Percentiles rank a stretch among this genome's conserved stretches.
phyloP scores from a whole-genome alignment of 2,113 vertebrate species.

The Cephalopholis sonnerati region DNA sequence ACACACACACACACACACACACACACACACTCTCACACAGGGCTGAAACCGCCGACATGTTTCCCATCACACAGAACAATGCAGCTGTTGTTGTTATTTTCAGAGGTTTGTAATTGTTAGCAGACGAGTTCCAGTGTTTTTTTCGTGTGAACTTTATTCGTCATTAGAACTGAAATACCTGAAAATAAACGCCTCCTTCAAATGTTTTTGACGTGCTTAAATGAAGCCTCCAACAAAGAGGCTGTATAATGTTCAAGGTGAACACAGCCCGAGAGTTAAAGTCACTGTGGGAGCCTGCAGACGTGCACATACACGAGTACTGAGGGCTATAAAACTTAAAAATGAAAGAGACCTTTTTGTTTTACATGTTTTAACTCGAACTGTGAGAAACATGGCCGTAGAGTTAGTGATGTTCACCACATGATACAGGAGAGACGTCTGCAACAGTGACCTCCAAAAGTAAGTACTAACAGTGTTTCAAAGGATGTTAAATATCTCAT shows the following conservation, averaged over 20 bases:
- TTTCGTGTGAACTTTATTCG: constrained; percentile 13
- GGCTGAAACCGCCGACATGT: constrained; percentile 6
- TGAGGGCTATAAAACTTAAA: background rate
- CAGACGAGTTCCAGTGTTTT: constrained; percentile 15
- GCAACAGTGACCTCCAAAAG: background rate
- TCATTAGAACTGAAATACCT: constrained; percentile 9
- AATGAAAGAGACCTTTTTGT: background rate
- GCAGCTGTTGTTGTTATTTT: constrained; percentile 20
- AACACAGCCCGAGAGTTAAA: background rate
- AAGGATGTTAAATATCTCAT: too few relatives aligned
- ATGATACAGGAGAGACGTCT: background rate
- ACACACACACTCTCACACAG: background rate
- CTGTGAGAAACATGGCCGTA: background rate
- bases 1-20: background rate
- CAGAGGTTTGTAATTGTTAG: constrained; percentile 38
- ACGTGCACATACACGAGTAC: background rate
- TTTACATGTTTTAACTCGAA: background rate
- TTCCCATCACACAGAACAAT: constrained; percentile 51
- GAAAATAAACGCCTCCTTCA: background rate
- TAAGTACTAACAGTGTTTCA: too few relatives aligned
- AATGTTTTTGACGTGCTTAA: background rate
- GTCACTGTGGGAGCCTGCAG: too few relatives aligned
- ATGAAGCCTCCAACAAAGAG: background rate
- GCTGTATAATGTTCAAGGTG: background rate
- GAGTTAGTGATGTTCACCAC: background rate